These are phyloP conservation scores for Chaenodraco wilsoni DNA, from an alignment of 2,797 vertebrate genomes.

Conservation along the genomic window DNA sequence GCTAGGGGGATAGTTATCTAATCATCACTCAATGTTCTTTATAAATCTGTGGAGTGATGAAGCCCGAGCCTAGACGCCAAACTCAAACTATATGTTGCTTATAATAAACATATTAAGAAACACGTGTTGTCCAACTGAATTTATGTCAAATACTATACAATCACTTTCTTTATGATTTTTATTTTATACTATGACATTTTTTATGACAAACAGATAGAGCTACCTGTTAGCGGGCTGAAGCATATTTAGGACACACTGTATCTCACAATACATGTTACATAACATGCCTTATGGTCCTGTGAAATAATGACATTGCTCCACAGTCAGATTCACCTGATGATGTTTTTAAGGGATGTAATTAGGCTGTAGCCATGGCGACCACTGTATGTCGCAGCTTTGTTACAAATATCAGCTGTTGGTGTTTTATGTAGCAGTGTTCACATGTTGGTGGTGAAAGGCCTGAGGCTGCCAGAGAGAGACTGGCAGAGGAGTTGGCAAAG, in stretches of 20 bases:
- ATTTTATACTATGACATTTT: too few relatives aligned
- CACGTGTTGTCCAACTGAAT: too few relatives aligned
- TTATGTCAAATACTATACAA: too few relatives aligned
- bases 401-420: constrained; percentile 41
- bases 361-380: constrained; percentile 8
- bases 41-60: too few relatives aligned
- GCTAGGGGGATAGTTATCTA: too few relatives aligned
- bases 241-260: not conserved
- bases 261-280: too few relatives aligned
- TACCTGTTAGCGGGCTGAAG: not conserved
- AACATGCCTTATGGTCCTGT: not conserved
- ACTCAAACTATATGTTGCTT: too few relatives aligned
- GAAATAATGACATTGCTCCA: not conserved
- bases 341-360: constrained; percentile 4
- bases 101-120: too few relatives aligned
- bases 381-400: constrained; percentile 28
- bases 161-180: too few relatives aligned
- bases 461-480: constrained; percentile 10
- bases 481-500: not conserved
- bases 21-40: too few relatives aligned
- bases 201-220: too few relatives aligned
- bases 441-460: constrained; percentile 10
- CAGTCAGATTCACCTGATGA: not conserved
- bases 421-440: constrained; percentile 28
- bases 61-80: too few relatives aligned